Evolutionary conservation across 2,888 invertebrate genomes (phyloP).

Genomic region (Leptothorax acervorum): DNA sequence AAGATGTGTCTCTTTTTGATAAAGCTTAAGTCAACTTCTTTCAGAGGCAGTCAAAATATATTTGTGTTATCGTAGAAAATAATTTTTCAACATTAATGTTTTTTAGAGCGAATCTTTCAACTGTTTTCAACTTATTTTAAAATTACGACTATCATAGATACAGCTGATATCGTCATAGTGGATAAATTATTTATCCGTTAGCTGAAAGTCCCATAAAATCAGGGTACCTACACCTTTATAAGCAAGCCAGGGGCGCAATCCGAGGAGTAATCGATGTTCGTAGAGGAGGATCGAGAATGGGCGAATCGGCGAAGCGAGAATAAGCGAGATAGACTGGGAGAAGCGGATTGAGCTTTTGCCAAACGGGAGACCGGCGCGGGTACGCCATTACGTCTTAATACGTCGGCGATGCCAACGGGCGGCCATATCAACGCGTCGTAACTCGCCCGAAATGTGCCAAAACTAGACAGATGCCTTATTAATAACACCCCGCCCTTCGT

Average conservation of each 20-base stretch:
- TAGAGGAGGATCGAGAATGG: slow-evolving; percentile 8
- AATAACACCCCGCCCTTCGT: slow-evolving; percentile 64
- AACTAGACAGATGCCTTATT: slow-evolving; percentile 76
- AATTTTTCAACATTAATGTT: neutral
- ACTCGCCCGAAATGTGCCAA: slow-evolving; percentile 71
- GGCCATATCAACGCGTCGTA: slow-evolving; percentile 69
- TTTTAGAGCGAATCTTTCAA: neutral
- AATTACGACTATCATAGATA: neutral
- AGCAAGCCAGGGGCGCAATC: neutral
- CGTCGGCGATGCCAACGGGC: slow-evolving; percentile 71
- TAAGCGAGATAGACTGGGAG: slow-evolving; percentile 28
- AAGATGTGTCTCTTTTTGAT: neutral
- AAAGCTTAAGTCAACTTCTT: neutral
- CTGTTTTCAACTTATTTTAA: neutral
- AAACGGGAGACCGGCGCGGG: slow-evolving; percentile 59
- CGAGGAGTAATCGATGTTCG: slow-evolving; percentile 33
- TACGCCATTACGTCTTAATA: slow-evolving; percentile 76
- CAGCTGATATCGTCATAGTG: neutral
- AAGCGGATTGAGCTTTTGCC: slow-evolving; percentile 67
- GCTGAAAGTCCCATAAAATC: slow-evolving; percentile 3
- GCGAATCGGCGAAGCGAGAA: slow-evolving; percentile 35
- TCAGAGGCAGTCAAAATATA: neutral
- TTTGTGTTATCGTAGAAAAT: neutral
- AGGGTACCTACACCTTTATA: neutral
- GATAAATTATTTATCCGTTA: slow-evolving; percentile 4